Conservation (phyloP, 2,888 invertebrate species). For the Idaea biselata region DNA sequence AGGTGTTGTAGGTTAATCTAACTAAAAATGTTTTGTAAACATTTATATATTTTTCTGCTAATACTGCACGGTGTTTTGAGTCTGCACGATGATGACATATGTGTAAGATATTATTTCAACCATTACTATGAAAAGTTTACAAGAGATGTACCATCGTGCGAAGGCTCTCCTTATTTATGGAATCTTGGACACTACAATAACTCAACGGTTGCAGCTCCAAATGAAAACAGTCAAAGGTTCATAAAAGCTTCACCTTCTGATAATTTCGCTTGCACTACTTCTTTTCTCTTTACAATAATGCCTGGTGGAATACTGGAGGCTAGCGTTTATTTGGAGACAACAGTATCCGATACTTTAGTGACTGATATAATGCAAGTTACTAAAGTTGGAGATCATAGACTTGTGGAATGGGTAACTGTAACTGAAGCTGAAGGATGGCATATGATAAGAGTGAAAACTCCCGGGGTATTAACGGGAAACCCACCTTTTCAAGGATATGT, state of each 20-base stretch:
- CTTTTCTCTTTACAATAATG: background rate
- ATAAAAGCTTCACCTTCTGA: background rate
- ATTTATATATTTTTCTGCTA: background rate
- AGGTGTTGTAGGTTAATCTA: too few species aligned
- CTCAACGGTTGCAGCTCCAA: background rate
- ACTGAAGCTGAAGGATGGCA: constrained; percentile 33
- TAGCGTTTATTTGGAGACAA: background rate
- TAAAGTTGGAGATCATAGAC: background rate
- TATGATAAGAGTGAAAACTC: constrained; percentile 20
- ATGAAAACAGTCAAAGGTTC: background rate
- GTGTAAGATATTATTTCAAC: background rate
- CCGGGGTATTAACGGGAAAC: constrained; percentile 18
- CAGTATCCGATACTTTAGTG: background rate
- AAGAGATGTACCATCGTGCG: background rate
- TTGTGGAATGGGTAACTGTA: background rate
- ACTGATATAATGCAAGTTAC: background rate
- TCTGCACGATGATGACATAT: background rate
- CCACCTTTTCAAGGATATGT: constrained; percentile 39
- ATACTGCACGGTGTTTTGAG: background rate
- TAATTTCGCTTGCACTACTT: background rate
- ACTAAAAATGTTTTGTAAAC: background rate
- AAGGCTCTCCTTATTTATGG: background rate
- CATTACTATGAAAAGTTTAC: background rate
- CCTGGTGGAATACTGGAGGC: background rate
- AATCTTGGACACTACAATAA: background rate